A percentile compares a stretch with the other conserved stretches of the same genome.
phyloP scores from a whole-genome alignment of 2,113 vertebrate species.

The Cacatua alba region DNA sequence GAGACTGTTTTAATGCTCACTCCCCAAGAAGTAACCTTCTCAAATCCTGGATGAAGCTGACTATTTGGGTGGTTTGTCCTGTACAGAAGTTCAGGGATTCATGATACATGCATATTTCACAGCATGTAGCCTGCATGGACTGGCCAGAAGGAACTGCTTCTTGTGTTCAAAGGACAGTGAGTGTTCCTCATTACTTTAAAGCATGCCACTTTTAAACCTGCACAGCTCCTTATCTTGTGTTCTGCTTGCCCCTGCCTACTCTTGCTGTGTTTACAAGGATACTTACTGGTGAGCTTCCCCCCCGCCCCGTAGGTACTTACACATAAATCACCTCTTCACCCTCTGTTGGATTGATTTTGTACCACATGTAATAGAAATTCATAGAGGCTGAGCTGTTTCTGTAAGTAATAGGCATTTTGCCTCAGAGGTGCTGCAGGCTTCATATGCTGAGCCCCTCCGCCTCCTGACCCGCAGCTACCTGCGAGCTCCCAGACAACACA shows the following conservation, averaged over 20 bases:
- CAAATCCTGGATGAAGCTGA: background rate
- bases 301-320: background rate
- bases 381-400: background rate
- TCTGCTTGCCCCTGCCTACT: background rate
- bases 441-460: fast-evolving
- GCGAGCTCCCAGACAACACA: fast-evolving
- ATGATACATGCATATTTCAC: fast-evolving
- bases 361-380: background rate
- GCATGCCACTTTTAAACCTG: fast-evolving
- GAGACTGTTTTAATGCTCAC: fast-evolving
- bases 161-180: background rate
- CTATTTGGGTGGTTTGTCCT: background rate
- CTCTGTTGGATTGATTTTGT: background rate
- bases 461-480: background rate
- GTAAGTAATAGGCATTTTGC: background rate
- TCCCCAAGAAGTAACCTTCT: background rate
- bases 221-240: background rate
- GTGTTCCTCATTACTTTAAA: background rate
- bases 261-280: background rate
- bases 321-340: background rate
- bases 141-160: background rate
- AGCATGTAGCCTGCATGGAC: background rate
- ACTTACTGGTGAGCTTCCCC: background rate
- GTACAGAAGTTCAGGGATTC: background rate
- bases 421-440: background rate